A percentile compares a stretch with the other conserved stretches of the same genome.
Evolutionary conservation across 2,797 vertebrate genomes (phyloP).

Genomic region (Loriculus beryllinus): DNA sequence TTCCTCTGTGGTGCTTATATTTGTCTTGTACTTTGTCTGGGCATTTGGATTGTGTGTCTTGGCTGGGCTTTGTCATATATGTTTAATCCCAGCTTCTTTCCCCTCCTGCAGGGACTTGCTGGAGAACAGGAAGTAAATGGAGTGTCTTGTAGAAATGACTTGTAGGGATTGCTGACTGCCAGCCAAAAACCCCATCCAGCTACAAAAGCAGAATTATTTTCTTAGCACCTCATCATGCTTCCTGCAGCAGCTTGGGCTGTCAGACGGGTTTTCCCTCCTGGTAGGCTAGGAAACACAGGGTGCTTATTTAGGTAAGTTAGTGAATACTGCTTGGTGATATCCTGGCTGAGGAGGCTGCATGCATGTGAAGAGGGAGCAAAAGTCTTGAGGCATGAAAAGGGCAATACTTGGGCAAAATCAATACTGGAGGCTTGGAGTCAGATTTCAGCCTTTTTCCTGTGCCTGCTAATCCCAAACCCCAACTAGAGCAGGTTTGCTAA

Average conservation of each 20-base stretch:
- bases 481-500: background rate
- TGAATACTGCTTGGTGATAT: background rate
- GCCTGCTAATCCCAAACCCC: background rate
- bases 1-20: conserved; percentile 30
- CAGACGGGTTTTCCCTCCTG: conserved; percentile 13
- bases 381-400: background rate
- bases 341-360: background rate
- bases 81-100: conserved; percentile 45
- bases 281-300: background rate
- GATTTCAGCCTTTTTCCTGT: background rate
- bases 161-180: background rate
- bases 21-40: conserved; percentile 45
- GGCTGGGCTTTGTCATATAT: background rate
- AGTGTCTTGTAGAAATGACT: background rate
- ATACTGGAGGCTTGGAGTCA: background rate
- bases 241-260: conserved; percentile 27
- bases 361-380: background rate
- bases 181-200: conserved; percentile 23
- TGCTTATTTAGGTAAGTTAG: background rate
- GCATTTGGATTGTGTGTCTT: conserved; percentile 49
- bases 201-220: conserved; percentile 61
- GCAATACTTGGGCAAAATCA: background rate
- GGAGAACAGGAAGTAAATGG: conserved; percentile 37
- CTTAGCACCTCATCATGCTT: conserved; percentile 57
- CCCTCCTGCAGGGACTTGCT: conserved; percentile 21